Evolutionary conservation across 1,140 invertebrate species (phyloP).

Genomic region (Agrilus planipennis): DNA sequence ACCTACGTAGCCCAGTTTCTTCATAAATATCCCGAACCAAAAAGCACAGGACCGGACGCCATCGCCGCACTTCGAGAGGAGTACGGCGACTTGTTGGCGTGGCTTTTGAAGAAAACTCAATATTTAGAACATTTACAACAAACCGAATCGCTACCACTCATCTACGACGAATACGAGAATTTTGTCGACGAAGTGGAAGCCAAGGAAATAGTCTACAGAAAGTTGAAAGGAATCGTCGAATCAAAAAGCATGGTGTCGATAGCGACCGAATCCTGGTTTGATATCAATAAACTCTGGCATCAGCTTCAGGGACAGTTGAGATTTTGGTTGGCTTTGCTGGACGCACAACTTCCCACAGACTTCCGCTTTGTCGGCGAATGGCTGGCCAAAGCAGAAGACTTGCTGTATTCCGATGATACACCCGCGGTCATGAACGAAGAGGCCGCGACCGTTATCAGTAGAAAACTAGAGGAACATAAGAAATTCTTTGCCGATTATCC

Average conservation of each 20-base stretch:
- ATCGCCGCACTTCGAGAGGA: slow-evolving; percentile 67
- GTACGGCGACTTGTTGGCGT: slow-evolving; percentile 65
- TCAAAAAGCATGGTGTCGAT: slow-evolving; percentile 67
- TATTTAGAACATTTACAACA: slow-evolving; percentile 56
- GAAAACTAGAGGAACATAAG: slow-evolving; percentile 81
- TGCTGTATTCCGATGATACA: slow-evolving; percentile 71
- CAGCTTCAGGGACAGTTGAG: slow-evolving; percentile 63
- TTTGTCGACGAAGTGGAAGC: slow-evolving; percentile 59
- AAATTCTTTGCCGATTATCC: slow-evolving; percentile 77
- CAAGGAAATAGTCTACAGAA: slow-evolving; percentile 53
- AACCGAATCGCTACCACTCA: slow-evolving; percentile 49
- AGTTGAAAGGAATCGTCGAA: slow-evolving; percentile 62
- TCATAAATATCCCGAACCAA: slow-evolving; percentile 85
- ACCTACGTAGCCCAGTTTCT: slow-evolving; percentile 98
- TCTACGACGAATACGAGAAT: slow-evolving; percentile 56
- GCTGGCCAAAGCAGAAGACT: slow-evolving; percentile 73
- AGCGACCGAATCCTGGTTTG: slow-evolving; percentile 65
- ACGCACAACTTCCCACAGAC: slow-evolving; percentile 70
- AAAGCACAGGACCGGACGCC: slow-evolving; percentile 51
- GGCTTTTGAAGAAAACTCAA: slow-evolving; percentile 65
- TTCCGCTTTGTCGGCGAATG: slow-evolving; percentile 76
- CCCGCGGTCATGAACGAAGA: slow-evolving; percentile 72
- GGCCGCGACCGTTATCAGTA: slow-evolving; percentile 72
- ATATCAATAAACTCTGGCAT: slow-evolving; percentile 63
- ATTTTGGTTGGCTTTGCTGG: slow-evolving; percentile 75